These are phyloP conservation scores for Cladopsammia gracilis DNA, from an alignment of 64 coral and sea anemone genomes.

Conservation along the genomic window DNA sequence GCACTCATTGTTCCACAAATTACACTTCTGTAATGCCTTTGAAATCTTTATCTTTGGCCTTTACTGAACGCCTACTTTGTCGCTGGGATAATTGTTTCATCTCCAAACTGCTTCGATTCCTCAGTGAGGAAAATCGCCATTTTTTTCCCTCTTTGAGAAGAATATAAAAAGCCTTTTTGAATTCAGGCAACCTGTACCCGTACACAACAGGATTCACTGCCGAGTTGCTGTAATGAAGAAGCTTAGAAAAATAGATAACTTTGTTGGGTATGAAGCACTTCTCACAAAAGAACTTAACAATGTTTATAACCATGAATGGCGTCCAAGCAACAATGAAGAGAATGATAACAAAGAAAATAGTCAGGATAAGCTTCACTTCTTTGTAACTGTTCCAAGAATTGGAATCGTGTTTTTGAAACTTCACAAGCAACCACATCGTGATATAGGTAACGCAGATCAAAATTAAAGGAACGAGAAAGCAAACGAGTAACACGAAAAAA, in stretches of 20 bases:
- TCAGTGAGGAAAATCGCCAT: slow-evolving; percentile 16
- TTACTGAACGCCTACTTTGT: slow-evolving; percentile 11
- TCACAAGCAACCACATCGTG: slow-evolving; percentile 49
- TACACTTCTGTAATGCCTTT: not conserved
- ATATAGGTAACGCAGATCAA: slow-evolving; percentile 58
- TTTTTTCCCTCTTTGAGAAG: slow-evolving; percentile 17
- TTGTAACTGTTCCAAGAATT: slow-evolving; percentile 54
- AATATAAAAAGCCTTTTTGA: slow-evolving; percentile 64
- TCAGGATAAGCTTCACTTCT: slow-evolving; percentile 54
- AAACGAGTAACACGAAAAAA: slow-evolving; percentile 38
- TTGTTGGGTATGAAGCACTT: slow-evolving; percentile 39
- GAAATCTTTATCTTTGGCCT: not conserved
- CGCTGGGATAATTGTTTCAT: slow-evolving; percentile 13
- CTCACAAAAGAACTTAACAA: slow-evolving; percentile 58
- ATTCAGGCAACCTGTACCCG: slow-evolving; percentile 61
- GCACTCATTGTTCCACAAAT: not conserved
- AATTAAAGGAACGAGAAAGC: slow-evolving; percentile 68
- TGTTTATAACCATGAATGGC: slow-evolving; percentile 83
- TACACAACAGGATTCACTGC: slow-evolving; percentile 81
- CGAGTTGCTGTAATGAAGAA: slow-evolving; percentile 82
- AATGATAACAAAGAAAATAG: slow-evolving; percentile 51
- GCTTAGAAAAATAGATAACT: slow-evolving; percentile 59
- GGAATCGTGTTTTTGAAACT: slow-evolving; percentile 35
- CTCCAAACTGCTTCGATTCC: slow-evolving; percentile 27
- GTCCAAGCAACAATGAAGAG: slow-evolving; percentile 72